These are phyloP conservation scores for Podilymbus podiceps DNA, from an alignment of 2,113 vertebrate species.

Conservation along the genomic window DNA sequence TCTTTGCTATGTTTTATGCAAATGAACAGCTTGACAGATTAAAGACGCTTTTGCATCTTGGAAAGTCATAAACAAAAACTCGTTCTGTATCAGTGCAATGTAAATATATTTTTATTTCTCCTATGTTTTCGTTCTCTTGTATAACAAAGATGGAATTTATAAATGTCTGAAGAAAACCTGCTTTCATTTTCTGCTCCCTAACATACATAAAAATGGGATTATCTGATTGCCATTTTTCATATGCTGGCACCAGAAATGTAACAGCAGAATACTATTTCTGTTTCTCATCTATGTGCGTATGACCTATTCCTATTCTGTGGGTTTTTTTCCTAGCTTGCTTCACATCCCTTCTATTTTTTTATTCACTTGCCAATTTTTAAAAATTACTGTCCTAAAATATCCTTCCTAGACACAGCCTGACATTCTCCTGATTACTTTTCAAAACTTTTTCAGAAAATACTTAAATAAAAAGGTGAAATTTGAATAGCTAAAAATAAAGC, in stretches of 20 bases:
- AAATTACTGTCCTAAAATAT: slow-evolving; percentile 22
- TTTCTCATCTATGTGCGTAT: not conserved
- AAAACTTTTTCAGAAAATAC: not conserved
- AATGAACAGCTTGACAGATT: slow-evolving; percentile 29
- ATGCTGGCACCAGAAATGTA: slow-evolving; percentile 21
- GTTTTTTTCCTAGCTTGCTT: not conserved
- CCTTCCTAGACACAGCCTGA: slow-evolving; percentile 11
- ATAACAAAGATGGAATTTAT: not conserved
- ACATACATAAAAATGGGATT: slow-evolving; percentile 17
- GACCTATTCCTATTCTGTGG: not conserved
- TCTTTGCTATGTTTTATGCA: slow-evolving; percentile 14
- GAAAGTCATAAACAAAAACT: slow-evolving; percentile 45
- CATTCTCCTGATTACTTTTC: not conserved
- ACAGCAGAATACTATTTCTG: slow-evolving; percentile 37
- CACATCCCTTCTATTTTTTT: not conserved
- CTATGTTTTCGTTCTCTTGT: not conserved
- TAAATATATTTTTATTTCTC: slow-evolving; percentile 42
- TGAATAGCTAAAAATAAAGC: slow-evolving; percentile 7
- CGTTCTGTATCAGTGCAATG: not conserved
- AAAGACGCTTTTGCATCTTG: slow-evolving; percentile 29
- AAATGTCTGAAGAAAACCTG: slow-evolving; percentile 24
- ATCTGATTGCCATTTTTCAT: slow-evolving; percentile 44
- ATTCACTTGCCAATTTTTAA: not conserved
- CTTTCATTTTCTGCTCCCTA: slow-evolving; percentile 17
- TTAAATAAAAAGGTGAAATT: not conserved